Base-by-base conservation (phyloP, 2,113 vertebrate species). In the Sinocyclocheilus maitianheensis region DNA sequence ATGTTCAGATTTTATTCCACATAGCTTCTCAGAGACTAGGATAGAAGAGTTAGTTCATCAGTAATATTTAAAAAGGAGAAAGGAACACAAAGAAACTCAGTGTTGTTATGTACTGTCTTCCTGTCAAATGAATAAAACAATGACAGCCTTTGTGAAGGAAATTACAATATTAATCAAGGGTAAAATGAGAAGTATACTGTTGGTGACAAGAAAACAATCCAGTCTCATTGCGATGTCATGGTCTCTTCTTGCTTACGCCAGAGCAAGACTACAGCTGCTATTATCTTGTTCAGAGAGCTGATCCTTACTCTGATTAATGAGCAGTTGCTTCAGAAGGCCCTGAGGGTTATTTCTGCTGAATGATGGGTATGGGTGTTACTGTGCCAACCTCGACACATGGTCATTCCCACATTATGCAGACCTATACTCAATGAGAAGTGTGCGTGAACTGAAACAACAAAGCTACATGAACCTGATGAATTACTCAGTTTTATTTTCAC, bases 261-360 rank as follows among this genome's bases (percentile, higher is more conserved):
- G 18, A 69, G 43, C 46, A 53, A 65, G 43, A 82, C 63, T 9
- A 71, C n/a, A 71, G 80, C 26, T 53, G 63, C 24, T 53, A 81
- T 82, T 82, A 53, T 71, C 63, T 71, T 82, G 80, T 71, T 82
- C 34, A 62, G 30, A 80, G 20, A 43, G 30, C 55, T 67, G 79
- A 81, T 81, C 14, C 24, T 82, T 53, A 65, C 48, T 82, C 43
- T 69, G 26, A 71, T 53, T 69, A 82, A 82, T 69, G 26, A 71
- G 80, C 79, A 82, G 78, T 62, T 81, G 67, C 53, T 63, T 71
- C 20, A 40, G 53, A 22, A 26, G 53, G 30, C 22, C 43, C 22
- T 26, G 4, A 18, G 18, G 60, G 46, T 24, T 46, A 34, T n/a
- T 11, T 34, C 71, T 72, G 77, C 53, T 75, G 85, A 86, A 77